Evolutionary conservation across 2,113 vertebrate genomes (phyloP), one percentile per base, ranked within the genome.

Genomic region (Phalacrocorax brasilianus): DNA sequence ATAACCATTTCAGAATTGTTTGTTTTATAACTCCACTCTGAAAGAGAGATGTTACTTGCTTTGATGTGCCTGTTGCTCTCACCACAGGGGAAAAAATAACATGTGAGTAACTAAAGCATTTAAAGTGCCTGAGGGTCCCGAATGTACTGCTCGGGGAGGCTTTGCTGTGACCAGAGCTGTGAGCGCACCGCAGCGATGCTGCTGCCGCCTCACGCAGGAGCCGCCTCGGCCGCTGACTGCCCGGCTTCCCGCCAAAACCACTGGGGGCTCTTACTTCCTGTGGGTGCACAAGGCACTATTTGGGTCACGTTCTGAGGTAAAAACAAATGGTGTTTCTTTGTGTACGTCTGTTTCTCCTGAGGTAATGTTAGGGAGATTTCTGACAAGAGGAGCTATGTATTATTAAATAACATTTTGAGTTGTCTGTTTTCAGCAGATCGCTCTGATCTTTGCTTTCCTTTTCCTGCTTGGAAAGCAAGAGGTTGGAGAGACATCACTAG

Each of bases 51-150:
- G 81, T 93, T 94, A 58, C 82, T 8, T 16, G 72, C 97, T 97
- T 98, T 98, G 97, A 98, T 97, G 95, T 92, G 85, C 95, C 93
- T 94, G 86, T 95, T 94, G 91, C 89, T 95, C 67, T 89, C 42
- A 23, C 95, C 68, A 68, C n/a, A 79, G 85, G 96, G 88, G 44
- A 79, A 12, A 49, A 74, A 68, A 40, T 49, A 92, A 16, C 7
- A 32, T 24, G 38, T 7, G 61, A 94, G 73, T 38, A n/a, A 85
- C 73, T 11, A 53, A 85, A 87, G 67, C 18, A 44, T 56, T 68
- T 32, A 8, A 38, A 71, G 77, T 6, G 49, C 75, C 56, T 7
- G 28, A 62, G 93, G 92, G 78, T 19, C 33, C 72, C 38, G 68
- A 18, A 8, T 8, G 14, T 8, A 0, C 0, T 3, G 66, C 38